Base-by-base conservation (phyloP, 1,140 invertebrate genomes). In the Calliopsis andreniformis region DNA sequence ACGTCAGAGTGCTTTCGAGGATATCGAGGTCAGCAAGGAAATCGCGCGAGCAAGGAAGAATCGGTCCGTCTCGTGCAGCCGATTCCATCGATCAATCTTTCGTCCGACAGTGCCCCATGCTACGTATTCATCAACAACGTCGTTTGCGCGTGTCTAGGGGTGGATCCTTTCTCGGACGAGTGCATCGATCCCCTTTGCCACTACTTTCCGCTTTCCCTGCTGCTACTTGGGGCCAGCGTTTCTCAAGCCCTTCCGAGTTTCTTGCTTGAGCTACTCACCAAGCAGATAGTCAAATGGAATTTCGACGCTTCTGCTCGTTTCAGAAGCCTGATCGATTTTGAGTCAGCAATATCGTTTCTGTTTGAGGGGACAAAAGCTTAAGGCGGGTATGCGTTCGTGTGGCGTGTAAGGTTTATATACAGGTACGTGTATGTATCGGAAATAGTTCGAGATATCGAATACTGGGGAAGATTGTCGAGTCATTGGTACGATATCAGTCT, bases 81-180 rank as follows among this genome's bases (percentile, higher is more conserved):
- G 56, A 55, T 63, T 83, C 85, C 87, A 86, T 88, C 86, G 86
- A 87, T 88, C 87, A 86, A 78, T 62, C 62, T 42, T 20, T n/a
- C 18, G 20, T n/a, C 43, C 20, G 8, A 1, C 64, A 6, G 43
- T 3, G 12, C 30, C 14, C 14, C 45, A 23, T 30, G 35, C 56
- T 47, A 10, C 23, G 18, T 82, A 89, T 89, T 86, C 85, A 87
- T 88, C 86, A 85, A 79, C 84, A 80, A 82, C 86, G 86, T 88
- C 88, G 87, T 88, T 88, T 89, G 87, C 88, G 85, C 80, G 80
- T 82, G 86, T 84, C 81, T 80, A 80, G 77, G 87, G 85, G 87
- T 84, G 82, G 78, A 78, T 83, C 76, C 80, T 61, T 28, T 64
- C 62, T 51, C 45, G 61, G 43, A 56, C 35, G 63, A 80, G 82